Percentiles rank a stretch among this genome's conserved stretches.
Evolutionary conservation across 2,888 invertebrate species (phyloP).

Genomic region (Perithous albicinctus): DNA sequence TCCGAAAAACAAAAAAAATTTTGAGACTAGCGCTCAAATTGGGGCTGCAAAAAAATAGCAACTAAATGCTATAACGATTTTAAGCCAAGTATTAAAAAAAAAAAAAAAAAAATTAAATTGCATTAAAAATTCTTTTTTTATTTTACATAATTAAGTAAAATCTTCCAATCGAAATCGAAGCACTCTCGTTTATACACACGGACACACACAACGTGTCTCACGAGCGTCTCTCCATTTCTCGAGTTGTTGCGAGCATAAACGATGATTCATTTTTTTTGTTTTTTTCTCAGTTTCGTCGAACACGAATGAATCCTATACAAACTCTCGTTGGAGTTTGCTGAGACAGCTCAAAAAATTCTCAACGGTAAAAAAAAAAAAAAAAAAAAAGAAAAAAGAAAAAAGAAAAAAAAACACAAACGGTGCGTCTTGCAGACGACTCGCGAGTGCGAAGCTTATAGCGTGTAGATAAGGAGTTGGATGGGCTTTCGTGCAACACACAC

Average conservation of each 20-base stretch:
- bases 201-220: too few relatives aligned
- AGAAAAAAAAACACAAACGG: slow-evolving; percentile 4
- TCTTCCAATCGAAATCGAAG: slow-evolving; percentile 38
- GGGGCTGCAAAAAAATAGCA: too few relatives aligned
- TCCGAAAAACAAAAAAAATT: too few relatives aligned
- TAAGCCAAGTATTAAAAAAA: too few relatives aligned
- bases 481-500: slow-evolving; percentile 8
- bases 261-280: slow-evolving; percentile 54
- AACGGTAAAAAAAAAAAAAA: too few relatives aligned
- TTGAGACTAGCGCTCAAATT: too few relatives aligned
- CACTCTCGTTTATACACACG: background rate
- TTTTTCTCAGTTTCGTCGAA: slow-evolving; percentile 35
- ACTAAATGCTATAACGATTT: too few relatives aligned
- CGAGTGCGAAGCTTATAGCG: background rate
- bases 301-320: slow-evolving; percentile 14
- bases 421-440: background rate
- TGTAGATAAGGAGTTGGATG: background rate
- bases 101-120: too few relatives aligned
- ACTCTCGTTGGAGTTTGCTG: background rate
- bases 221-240: slow-evolving; percentile 8
- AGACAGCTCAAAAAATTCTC: slow-evolving; percentile 17
- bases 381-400: too few relatives aligned
- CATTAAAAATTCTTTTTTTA: too few relatives aligned
- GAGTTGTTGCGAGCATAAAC: background rate
- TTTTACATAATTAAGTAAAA: slow-evolving; percentile 10